Conservation (phyloP, 2,888 invertebrate species). For the Chydorus sphaericus region DNA sequence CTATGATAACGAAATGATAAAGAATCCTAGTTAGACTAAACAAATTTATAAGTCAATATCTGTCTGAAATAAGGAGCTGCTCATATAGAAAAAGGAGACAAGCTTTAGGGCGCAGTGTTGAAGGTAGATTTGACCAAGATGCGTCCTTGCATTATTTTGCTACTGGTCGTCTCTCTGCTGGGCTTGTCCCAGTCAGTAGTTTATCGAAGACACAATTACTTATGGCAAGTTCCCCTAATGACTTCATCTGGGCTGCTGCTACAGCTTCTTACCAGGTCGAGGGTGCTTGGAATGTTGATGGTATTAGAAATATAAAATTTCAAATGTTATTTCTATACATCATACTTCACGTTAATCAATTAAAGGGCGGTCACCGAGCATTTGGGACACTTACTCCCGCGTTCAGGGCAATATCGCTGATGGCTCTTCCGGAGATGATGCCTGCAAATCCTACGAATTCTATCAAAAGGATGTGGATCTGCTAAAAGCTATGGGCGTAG, state of each 20-base stretch:
- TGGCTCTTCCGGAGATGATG: conserved; percentile 15
- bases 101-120: too few species aligned
- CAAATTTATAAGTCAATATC: too few species aligned
- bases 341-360: background rate
- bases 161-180: too few species aligned
- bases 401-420: conserved; percentile 15
- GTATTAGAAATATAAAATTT: conserved; percentile 23
- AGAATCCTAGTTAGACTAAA: too few species aligned
- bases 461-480: conserved; percentile 18
- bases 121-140: too few species aligned
- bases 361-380: conserved; percentile 17
- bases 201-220: background rate
- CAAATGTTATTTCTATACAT: background rate
- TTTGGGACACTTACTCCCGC: conserved; percentile 13
- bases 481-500: conserved; percentile 18
- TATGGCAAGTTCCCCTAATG: conserved; percentile 12
- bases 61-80: too few species aligned
- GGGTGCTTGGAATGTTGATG: conserved; percentile 26
- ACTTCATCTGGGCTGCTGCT: conserved; percentile 20
- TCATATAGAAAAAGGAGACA: too few species aligned
- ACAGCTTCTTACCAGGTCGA: conserved; percentile 27
- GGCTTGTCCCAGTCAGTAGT: background rate
- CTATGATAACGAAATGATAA: too few species aligned
- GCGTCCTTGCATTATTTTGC: too few species aligned
- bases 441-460: conserved; percentile 19